Base-by-base conservation (phyloP, 2,797 vertebrate species). In the Paedocypris micromegethes region DNA sequence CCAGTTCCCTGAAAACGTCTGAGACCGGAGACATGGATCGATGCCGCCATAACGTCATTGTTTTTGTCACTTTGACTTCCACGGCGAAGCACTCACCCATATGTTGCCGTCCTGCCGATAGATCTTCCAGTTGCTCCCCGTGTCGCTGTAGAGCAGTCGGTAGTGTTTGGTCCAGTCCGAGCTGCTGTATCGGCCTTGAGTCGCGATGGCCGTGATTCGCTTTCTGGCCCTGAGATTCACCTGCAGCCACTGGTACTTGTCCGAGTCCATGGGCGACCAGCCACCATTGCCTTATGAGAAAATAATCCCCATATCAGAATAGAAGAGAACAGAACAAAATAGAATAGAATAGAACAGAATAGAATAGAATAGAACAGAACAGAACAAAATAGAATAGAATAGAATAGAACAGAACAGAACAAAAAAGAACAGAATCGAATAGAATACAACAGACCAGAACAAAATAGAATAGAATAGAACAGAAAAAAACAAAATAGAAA, bases 101-200 rank as follows among this genome's bases (percentile, higher is more conserved):
- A 93, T 94, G 61, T 93, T 97, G 44, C 93, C 93, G 56, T 98
- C 94, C 60, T 97, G 94, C 57, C 94, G 88, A 57, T 97, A 98
- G 0, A 95, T 93, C 48, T 93, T 96, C 96, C 96, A 98, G 77
- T 98, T 98, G 58, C 87, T 93, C 41, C 90, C 92, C 0, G 93
- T 92, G 74, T 98, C 95, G 0, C 96, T 97, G 79, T 95, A 97
- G 9, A 98, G 92, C 75, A 98, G 83, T 8, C 89, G 88, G 72
- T 97, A 98, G 5, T 91, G 92, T 4, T 88, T 92, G n/a, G 91
- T 92, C 96, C 96, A 98, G 42, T 98, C 96, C 0, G 92, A 91
- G 70, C 92, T 98, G 77, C 94, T 91, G 67, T 98, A 97, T 67
- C 95, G 90, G 69, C 96, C 96, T 82, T 98, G 96, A 2, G 96